Base-by-base conservation (phyloP, 2,888 invertebrate genomes). In the Mesodorylaimus sp. region DNA sequence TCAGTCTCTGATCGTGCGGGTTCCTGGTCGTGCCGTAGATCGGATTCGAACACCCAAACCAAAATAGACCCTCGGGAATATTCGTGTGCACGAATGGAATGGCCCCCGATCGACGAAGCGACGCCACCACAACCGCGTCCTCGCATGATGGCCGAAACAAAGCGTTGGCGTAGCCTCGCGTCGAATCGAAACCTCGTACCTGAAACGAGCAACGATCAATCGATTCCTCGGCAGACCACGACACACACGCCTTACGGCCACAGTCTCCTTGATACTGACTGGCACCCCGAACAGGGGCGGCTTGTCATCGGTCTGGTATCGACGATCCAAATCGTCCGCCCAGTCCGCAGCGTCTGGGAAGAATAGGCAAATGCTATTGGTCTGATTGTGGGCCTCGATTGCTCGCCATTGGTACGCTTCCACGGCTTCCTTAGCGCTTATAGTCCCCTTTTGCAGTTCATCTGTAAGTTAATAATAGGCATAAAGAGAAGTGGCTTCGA, bases 71-170 rank as follows among this genome's bases (percentile, higher is more conserved):
- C 50, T 66, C 66, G 1, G 66, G 64, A 26, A 63, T 57, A 54
- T 67, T 67, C 7, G 66, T 70, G 56, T 63, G 65, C 25, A 62
- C 65, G 62, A 64, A 69, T 1, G 70, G 70, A 36, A 71, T 57
- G 25, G 69, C 70, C 29, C 71, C 70, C 16, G 58, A 51, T 2
- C 56, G 53, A 27, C 48, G 50, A 3, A 61, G 49, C 19, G 50
- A 51, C 28, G 16, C 3, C 1, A 52, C 54, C 2, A 62, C n/a
- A 5, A 54, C 55, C 1, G 59, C 53, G 38, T 54, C 57, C 16
- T 58, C 53, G 16, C 45, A 28, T 7, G 55, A 52, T 2, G 62
- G 61, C 26, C 56, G 50, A 47, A 55, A 54, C 13, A 62, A 52
- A 2, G 47, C 45, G 50, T 60, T 59, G 10, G 58, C 57, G 36